Base-by-base conservation (phyloP, 2,113 vertebrate species). In the Galemys pyrenaicus region DNA sequence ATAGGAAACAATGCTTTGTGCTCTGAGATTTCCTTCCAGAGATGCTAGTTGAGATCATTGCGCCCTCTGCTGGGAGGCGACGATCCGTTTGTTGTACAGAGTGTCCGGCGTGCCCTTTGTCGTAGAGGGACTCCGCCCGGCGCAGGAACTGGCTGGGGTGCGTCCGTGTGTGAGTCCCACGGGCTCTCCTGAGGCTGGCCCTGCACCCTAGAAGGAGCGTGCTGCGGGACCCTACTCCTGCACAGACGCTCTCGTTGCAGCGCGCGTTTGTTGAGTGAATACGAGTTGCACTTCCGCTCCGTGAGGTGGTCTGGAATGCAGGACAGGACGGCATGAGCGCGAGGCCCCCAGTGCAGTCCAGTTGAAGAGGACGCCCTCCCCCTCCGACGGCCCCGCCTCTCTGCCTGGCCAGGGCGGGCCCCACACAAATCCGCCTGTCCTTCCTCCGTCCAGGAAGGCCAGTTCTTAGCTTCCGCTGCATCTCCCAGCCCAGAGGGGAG, bases 51-150 rank as follows among this genome's bases (percentile, higher is more conserved):
- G 70, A 62, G 28, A 2, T 58, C 58, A 37, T 35, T 28, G 58
- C 56, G 64, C 89, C 94, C 94, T 94, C 82, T 88, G 77, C 94
- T 92, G 96, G 94, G 41, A 1, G 8, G 0, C 46, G 46, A 11
- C 10, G 0, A 7, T 46, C 49, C 75, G 71, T 49, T 49, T 9
- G 9, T 70, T 85, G 2, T 20, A 7, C 0, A 24, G 79, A 65
- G 80, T 1, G 4, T 7, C 54, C 2, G 12, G 56, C 32, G 2
- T 9, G n/a, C 70, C 51, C 5, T 77, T 79, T 65, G 71, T 20
- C 24, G 0, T 15, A 22, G 2, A 35, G 49, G 49, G 41, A 46
- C 51, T 71, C 3, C 12, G 2, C n/a, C 0, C 7, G 37, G 16
- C 28, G 4, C 6, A 0, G 1, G 54, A 67, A 32, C 10, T 15